Percentiles rank a stretch among this genome's conserved stretches.
Conservation (phyloP, 2,888 invertebrate genomes). For the Ceraclea dissimilis region DNA sequence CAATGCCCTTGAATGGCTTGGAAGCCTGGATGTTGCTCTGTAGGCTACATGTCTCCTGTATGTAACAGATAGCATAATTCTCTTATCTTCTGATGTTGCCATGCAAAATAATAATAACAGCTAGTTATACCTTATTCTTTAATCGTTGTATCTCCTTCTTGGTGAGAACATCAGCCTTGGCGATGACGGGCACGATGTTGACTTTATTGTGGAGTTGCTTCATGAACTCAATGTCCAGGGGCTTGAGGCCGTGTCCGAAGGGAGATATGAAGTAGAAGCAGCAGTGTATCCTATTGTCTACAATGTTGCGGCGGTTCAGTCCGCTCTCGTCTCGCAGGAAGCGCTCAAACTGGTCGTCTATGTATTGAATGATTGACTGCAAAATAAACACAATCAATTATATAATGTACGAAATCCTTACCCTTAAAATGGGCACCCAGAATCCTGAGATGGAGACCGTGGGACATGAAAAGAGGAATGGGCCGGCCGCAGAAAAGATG, state of each 20-base stretch:
- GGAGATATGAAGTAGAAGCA: conserved; percentile 97
- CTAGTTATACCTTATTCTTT: conserved; percentile 70
- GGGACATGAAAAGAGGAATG: too few species aligned
- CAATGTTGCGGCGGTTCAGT: conserved; percentile 89
- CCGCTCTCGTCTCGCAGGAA: conserved; percentile 91
- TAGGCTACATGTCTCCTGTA: too few species aligned
- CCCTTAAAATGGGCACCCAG: too few species aligned
- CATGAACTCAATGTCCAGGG: conserved; percentile 92
- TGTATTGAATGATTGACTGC: conserved; percentile 87
- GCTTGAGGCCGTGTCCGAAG: conserved; percentile 91
- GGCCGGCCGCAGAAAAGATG: too few species aligned
- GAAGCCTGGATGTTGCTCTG: too few species aligned
- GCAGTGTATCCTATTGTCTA: conserved; percentile 96
- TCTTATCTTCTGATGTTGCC: too few species aligned
- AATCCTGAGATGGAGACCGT: too few species aligned
- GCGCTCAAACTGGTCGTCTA: conserved; percentile 94
- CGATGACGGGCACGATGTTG: conserved; percentile 96
- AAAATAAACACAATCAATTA: conserved; percentile 9
- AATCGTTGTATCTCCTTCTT: conserved; percentile 83
- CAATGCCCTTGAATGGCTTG: too few species aligned
- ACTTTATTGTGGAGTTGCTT: conserved; percentile 92
- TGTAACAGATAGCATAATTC: too few species aligned
- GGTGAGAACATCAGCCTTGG: conserved; percentile 91
- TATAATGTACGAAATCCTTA: too few species aligned
- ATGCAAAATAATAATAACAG: too few species aligned